Percentiles rank a stretch among this genome's conserved stretches.
Evolutionary conservation across 2,888 invertebrate species (phyloP).

Genomic region (Heliconius ethilla): DNA sequence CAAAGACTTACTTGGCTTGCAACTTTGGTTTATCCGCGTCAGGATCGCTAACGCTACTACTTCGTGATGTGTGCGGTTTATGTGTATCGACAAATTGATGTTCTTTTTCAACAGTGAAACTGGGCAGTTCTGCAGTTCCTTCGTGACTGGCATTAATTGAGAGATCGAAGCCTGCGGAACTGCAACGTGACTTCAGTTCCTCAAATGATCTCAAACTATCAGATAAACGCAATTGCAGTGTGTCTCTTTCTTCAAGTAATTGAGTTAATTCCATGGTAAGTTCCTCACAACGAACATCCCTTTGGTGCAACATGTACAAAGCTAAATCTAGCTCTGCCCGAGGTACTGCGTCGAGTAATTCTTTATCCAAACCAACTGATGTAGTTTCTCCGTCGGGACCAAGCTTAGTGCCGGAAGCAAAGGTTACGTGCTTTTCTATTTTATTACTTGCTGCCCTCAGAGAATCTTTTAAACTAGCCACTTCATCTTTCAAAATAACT

Average conservation of each 20-base stretch:
- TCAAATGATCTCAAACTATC: constrained; percentile 90
- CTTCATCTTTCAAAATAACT: constrained; percentile 86
- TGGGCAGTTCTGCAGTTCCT: constrained; percentile 60
- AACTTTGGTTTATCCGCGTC: constrained; percentile 73
- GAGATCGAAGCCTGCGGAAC: constrained; percentile 58
- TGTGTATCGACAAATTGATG: constrained; percentile 67
- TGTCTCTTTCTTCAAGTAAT: constrained; percentile 92
- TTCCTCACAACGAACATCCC: constrained; percentile 93
- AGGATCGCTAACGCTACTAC: constrained; percentile 71
- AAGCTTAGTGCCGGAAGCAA: constrained; percentile 73
- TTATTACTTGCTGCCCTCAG: constrained; percentile 63
- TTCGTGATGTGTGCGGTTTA: constrained; percentile 66
- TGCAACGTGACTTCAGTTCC: constrained; percentile 64
- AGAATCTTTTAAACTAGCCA: constrained; percentile 66
- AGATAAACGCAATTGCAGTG: constrained; percentile 90
- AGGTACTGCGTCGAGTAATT: constrained; percentile 69
- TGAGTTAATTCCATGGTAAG: constrained; percentile 91
- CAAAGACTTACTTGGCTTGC: constrained; percentile 72
- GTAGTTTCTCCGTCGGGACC: constrained; percentile 51
- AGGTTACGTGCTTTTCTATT: constrained; percentile 75
- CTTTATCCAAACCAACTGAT: constrained; percentile 55
- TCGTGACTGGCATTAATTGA: constrained; percentile 60
- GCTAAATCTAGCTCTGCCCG: constrained; percentile 89
- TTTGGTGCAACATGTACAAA: constrained; percentile 91
- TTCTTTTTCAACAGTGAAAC: constrained; percentile 61